phyloP scores from a whole-genome alignment of 2,888 invertebrate genomes.

The Caenorhabditis sinica region DNA sequence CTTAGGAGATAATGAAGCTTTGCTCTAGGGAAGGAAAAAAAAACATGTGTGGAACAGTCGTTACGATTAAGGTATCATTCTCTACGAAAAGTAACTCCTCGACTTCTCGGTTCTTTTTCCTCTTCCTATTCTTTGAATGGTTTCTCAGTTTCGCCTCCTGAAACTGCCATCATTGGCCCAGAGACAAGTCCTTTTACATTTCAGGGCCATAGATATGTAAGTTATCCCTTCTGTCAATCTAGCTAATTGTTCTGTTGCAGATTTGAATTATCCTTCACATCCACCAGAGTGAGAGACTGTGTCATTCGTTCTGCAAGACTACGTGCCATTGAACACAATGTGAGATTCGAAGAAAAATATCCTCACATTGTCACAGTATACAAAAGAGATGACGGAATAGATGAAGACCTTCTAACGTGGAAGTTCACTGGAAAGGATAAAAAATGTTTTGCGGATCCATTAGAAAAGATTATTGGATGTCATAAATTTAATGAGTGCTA shows the following conservation, averaged over 20 bases:
- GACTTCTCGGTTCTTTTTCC: background rate
- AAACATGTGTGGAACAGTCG: background rate
- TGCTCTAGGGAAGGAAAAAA: background rate
- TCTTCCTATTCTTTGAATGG: background rate
- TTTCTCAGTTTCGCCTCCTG: background rate
- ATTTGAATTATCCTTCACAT: conserved; percentile 21
- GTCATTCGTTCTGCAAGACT: background rate
- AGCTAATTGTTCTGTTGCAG: background rate
- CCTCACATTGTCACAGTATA: conserved; percentile 1
- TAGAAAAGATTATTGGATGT: background rate
- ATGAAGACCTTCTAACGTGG: background rate
- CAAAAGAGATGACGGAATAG: background rate
- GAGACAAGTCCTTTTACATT: background rate
- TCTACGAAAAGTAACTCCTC: background rate
- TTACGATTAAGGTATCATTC: background rate
- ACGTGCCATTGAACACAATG: conserved; percentile 8
- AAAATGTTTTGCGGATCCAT: too few relatives aligned
- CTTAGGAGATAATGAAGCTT: background rate
- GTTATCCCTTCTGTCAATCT: background rate
- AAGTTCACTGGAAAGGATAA: background rate
- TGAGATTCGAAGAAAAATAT: background rate
- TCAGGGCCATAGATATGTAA: conserved; percentile 5
- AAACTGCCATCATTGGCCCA: background rate
- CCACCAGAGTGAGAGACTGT: background rate
- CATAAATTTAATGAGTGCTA: conserved; percentile 2